Conservation (phyloP, 2,113 vertebrate genomes). For the Ammospiza nelsoni region DNA sequence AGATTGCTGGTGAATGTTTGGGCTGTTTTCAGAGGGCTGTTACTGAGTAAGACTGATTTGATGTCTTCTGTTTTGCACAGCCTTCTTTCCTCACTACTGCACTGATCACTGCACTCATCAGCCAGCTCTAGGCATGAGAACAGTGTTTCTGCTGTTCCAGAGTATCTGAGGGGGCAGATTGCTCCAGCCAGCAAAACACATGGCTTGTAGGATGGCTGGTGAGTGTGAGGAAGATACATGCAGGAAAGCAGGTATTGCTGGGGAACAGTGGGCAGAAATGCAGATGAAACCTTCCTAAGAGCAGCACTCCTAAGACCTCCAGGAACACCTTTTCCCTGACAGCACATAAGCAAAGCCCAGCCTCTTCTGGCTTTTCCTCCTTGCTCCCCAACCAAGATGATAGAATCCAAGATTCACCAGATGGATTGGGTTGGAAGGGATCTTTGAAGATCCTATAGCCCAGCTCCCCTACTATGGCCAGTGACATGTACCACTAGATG, state of each 20-base stretch:
- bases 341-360: not conserved
- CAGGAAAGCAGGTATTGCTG: not conserved
- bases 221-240: rapidly evolving
- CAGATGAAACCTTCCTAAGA: not conserved
- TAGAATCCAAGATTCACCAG: not conserved
- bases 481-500: not conserved
- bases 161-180: not conserved
- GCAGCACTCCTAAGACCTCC: not conserved
- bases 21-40: not conserved
- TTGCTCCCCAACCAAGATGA: not conserved
- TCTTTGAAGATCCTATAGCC: not conserved
- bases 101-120: not conserved
- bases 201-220: not conserved
- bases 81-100: not conserved
- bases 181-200: not conserved
- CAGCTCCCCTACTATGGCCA: too few relatives aligned
- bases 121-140: not conserved
- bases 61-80: not conserved
- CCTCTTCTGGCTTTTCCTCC: not conserved
- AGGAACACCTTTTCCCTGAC: not conserved
- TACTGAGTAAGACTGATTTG: not conserved
- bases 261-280: not conserved
- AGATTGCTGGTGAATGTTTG: not conserved
- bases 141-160: not conserved
- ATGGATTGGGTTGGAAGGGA: not conserved